A percentile compares a stretch with the other conserved stretches of the same genome.
Evolutionary conservation across 2,888 invertebrate genomes (phyloP).

Genomic region (Galerucella calmariensis): DNA sequence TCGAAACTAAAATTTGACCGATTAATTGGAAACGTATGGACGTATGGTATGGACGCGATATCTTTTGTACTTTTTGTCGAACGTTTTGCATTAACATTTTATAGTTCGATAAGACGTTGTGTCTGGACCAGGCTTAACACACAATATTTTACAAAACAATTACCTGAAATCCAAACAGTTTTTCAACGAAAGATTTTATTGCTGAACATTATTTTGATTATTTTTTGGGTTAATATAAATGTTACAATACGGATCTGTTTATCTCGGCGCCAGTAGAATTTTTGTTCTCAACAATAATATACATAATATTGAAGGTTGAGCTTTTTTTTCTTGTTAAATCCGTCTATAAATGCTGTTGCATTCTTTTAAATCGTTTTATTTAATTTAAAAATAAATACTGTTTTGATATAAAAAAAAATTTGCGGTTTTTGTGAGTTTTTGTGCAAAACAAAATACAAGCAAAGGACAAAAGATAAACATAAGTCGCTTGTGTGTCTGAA

Average conservation of each 20-base stretch:
- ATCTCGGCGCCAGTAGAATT: not conserved
- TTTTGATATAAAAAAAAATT: not conserved
- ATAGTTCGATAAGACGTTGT: too few species aligned
- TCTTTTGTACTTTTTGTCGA: too few species aligned
- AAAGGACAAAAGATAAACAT: not conserved
- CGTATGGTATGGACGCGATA: too few species aligned
- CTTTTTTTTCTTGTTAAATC: not conserved
- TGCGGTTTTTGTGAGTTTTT: not conserved
- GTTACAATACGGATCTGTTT: not conserved
- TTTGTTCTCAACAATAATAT: slow-evolving; percentile 2
- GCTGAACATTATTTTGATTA: too few species aligned
- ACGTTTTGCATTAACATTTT: too few species aligned
- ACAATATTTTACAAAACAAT: too few species aligned
- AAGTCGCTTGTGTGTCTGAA: not conserved
- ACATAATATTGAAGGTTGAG: slow-evolving; percentile 7
- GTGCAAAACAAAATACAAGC: not conserved
- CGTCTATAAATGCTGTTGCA: slow-evolving; percentile 3
- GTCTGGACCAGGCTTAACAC: too few species aligned
- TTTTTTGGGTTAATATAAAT: too few species aligned
- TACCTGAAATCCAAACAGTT: too few species aligned
- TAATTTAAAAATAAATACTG: not conserved
- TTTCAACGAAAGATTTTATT: too few species aligned
- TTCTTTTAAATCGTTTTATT: not conserved
- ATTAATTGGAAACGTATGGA: too few species aligned
- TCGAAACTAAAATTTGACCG: too few species aligned